Conservation (phyloP, 2,888 invertebrate species). For the Pammene aurita region DNA sequence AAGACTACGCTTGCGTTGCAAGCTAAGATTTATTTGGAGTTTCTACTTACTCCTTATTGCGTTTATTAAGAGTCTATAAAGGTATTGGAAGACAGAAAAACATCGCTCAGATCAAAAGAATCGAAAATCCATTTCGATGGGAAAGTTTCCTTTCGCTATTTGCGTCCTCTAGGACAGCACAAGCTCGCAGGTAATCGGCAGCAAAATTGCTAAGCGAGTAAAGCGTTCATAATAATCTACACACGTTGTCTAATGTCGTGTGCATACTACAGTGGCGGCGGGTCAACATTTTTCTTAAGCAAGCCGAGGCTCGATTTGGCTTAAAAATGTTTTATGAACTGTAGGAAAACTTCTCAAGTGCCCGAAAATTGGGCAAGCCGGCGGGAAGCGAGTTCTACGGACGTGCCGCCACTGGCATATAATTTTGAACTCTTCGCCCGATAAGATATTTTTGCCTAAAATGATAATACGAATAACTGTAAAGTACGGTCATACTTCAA, state of each 20-base stretch:
- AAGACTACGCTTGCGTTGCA: conserved; percentile 52
- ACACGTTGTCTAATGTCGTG: not conserved
- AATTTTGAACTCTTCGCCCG: not conserved
- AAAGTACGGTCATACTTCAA: conserved; percentile 17
- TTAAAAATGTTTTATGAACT: no score
- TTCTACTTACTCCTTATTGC: conserved; percentile 53
- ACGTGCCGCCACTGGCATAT: not conserved
- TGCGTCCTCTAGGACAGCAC: not conserved
- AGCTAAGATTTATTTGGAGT: conserved; percentile 50
- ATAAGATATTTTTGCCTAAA: not conserved
- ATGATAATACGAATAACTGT: conserved; percentile 4
- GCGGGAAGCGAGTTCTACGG: no score
- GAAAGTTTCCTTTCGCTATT: not conserved
- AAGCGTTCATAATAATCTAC: not conserved
- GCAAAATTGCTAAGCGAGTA: not conserved
- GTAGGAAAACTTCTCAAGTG: no score
- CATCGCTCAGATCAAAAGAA: conserved; percentile 76
- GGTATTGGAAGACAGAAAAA: conserved; percentile 80
- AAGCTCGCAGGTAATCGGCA: no score
- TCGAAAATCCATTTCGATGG: conserved; percentile 41
- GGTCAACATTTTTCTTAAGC: no score
- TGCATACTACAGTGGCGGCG: no score
- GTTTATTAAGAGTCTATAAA: conserved; percentile 58
- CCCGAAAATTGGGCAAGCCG: no score
- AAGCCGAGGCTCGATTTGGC: no score